Base-by-base conservation (phyloP, 2,797 vertebrate species). In the Sylvia borin region DNA sequence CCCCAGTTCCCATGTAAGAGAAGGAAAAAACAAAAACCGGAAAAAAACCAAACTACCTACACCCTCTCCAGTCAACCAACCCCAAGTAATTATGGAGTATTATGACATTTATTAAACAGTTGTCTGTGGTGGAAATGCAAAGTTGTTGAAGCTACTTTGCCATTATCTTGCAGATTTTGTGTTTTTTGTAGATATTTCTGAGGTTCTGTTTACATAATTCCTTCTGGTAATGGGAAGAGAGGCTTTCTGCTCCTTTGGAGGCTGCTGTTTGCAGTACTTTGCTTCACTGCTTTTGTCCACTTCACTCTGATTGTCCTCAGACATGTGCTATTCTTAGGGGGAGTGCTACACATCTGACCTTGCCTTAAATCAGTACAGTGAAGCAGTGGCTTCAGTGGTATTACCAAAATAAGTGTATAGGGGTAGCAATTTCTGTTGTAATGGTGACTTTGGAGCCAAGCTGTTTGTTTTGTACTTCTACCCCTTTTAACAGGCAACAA, bases 21-120 rank as follows among this genome's bases (percentile, higher is more conserved):
- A 25, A 40, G 8, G 19, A 10, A 50, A 43, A 50, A 22, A 20
- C 40, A 40, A 2, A 21, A 20, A 1, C 3, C 1, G 3, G 3
- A 36, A 13, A 21, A 29, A 32, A 26, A 9, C 5, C 15, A 27
- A 61, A 54, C 12, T 5, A 20, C 21, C 18, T 47, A 24, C 61
- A 89, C 19, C 16, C 15, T 3, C 4, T 11, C 6, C 47, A 79
- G 32, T 40, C 36, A 61, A 48, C 15, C 20, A 81, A 45, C 10
- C 16, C 8, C 38, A 61, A 24, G 10, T 62, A 53, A 43, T 61
- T 68, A 14, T 62, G 27, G 4, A 48, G 21, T 88, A 64, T 55
- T 40, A 5, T 61, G 40, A 51, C 3, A 12, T 62, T 85, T 80
- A 38, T 70, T 15, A 25, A 71, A 67, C 47, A 54, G 10, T 7